Conservation (phyloP, 2,888 invertebrate species). For the Platerodrilus igneus region DNA sequence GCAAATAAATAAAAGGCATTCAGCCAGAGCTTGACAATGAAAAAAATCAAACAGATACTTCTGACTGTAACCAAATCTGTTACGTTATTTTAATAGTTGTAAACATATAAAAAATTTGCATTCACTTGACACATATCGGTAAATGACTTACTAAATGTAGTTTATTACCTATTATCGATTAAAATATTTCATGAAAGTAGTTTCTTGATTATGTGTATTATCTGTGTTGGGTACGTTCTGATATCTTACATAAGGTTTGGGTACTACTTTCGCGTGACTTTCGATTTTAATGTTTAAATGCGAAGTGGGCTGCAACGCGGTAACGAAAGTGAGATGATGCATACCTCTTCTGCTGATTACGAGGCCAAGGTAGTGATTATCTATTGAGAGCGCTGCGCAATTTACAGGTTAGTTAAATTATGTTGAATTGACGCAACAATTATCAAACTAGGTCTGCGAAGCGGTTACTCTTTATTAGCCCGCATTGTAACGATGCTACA, state of each 20-base stretch:
- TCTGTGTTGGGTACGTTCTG: no score
- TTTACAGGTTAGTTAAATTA: slow-evolving; percentile 14
- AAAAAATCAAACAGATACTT: no score
- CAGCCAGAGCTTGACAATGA: no score
- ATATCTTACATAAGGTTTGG: slow-evolving; percentile 16
- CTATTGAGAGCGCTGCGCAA: slow-evolving; percentile 22
- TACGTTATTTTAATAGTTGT: no score
- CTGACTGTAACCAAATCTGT: no score
- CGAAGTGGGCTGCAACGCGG: slow-evolving; percentile 17
- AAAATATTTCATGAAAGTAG: no score
- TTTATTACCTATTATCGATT: no score
- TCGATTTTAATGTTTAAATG: slow-evolving; percentile 16
- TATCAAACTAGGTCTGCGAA: slow-evolving; percentile 16
- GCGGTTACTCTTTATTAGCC: slow-evolving; percentile 4
- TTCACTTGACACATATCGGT: no score
- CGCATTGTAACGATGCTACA: neutral
- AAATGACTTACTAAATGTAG: no score
- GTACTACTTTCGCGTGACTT: slow-evolving; percentile 22
- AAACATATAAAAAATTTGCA: no score
- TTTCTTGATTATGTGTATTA: no score
- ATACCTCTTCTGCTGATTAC: slow-evolving; percentile 16
- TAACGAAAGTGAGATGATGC: slow-evolving; percentile 23
- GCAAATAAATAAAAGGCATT: no score
- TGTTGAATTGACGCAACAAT: slow-evolving; percentile 18
- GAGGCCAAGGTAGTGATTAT: slow-evolving; percentile 22